phyloP scores from a whole-genome alignment of 2,113 vertebrate species.

The Gnathonemus echidnorhynchus region DNA sequence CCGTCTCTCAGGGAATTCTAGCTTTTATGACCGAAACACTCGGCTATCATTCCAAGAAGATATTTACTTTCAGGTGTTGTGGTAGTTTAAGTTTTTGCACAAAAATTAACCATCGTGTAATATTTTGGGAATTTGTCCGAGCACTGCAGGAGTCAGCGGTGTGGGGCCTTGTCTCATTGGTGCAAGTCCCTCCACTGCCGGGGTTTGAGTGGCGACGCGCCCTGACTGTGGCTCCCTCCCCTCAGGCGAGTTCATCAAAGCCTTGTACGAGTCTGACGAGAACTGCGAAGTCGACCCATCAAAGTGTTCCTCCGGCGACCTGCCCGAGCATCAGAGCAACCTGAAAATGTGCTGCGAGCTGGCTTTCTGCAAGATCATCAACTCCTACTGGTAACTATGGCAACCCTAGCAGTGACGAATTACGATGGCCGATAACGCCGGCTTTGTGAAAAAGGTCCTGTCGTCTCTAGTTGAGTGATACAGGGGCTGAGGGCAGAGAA shows the following conservation, averaged over 20 bases:
- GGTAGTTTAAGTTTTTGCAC: background rate
- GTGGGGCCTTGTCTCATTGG: background rate
- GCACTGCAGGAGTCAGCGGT: background rate
- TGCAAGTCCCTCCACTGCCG: background rate
- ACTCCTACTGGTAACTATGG: conserved; percentile 84
- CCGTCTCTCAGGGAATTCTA: background rate
- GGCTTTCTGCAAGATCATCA: conserved; percentile 99
- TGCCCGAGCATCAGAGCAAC: conserved; percentile 92
- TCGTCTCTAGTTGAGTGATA: background rate
- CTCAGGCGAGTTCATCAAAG: conserved; percentile 96
- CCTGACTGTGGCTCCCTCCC: background rate
- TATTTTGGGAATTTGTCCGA: background rate
- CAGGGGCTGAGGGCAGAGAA: background rate
- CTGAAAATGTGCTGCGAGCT: conserved; percentile 98
- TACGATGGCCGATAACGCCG: background rate
- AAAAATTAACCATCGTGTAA: background rate
- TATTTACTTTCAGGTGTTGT: background rate
- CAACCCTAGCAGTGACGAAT: background rate
- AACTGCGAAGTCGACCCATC: conserved; percentile 95
- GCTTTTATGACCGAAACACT: background rate
- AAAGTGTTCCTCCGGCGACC: conserved; percentile 83
- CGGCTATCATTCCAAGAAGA: background rate
- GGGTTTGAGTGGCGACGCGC: background rate
- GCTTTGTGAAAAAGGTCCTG: background rate
- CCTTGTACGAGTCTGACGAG: conserved; percentile 92